Conservation (phyloP, 2,888 invertebrate species). For the Neoascia interrupta region DNA sequence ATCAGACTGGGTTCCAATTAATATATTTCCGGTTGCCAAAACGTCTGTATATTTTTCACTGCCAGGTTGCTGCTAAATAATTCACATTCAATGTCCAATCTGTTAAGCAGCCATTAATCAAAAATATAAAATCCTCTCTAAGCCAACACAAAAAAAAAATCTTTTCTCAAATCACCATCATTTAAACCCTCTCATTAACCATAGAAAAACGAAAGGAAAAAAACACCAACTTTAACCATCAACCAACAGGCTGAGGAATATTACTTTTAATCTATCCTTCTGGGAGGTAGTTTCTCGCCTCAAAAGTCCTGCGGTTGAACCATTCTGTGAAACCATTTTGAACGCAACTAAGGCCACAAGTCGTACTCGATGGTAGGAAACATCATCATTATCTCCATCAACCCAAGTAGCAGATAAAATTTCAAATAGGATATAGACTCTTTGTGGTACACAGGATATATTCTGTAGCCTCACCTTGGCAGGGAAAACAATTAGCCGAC, state of each 20-base stretch:
- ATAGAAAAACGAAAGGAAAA: not conserved
- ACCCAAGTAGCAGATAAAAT: constrained; percentile 49
- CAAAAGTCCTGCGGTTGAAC: constrained; percentile 61
- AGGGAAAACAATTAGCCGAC: constrained; percentile 66
- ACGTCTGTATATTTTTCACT: not conserved
- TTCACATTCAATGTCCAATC: not conserved
- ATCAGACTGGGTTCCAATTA: too few species aligned
- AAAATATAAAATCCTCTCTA: too few species aligned
- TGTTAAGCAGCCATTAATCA: too few species aligned
- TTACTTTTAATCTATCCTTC: constrained; percentile 56
- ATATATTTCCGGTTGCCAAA: too few species aligned
- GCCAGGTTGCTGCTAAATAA: not conserved
- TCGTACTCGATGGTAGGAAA: constrained; percentile 32
- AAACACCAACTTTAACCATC: constrained; percentile 24
- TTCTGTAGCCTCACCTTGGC: constrained; percentile 24
- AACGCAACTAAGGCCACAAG: constrained; percentile 44
- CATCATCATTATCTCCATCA: constrained; percentile 66
- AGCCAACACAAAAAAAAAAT: too few species aligned
- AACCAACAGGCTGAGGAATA: too few species aligned
- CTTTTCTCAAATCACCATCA: constrained; percentile 23
- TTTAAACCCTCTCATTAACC: constrained; percentile 37
- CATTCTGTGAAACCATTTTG: constrained; percentile 52
- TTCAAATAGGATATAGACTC: constrained; percentile 50
- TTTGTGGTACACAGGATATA: too few species aligned
- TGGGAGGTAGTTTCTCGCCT: constrained; percentile 56